phyloP scores from a whole-genome alignment of 2,888 invertebrate species.

The Thelaira solivaga region DNA sequence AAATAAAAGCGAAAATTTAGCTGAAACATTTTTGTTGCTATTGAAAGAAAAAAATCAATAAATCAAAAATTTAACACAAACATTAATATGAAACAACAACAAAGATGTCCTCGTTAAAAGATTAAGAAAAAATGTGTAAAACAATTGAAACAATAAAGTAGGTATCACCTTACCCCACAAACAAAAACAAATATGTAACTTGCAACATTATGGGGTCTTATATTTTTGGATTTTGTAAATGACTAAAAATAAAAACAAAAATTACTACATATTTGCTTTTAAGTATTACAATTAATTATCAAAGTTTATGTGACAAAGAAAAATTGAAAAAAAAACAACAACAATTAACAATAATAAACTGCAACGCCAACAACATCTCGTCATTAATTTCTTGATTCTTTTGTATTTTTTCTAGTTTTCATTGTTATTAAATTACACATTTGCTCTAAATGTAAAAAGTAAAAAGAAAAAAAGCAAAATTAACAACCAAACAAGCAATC shows the following conservation, averaged over 20 bases:
- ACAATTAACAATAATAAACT: background rate
- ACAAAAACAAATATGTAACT: no score
- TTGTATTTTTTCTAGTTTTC: conserved; percentile 12
- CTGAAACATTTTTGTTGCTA: no score
- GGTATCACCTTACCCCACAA: no score
- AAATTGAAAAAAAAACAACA: no score
- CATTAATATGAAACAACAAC: background rate
- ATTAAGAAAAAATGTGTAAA: background rate
- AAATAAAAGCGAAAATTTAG: background rate
- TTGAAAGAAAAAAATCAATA: conserved; percentile 38
- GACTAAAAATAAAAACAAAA: no score
- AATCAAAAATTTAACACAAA: conserved; percentile 17
- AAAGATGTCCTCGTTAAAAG: conserved; percentile 32
- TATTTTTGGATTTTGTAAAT: no score
- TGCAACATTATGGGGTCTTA: no score
- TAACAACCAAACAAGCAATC: background rate
- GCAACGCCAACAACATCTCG: conserved; percentile 35
- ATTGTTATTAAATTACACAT: conserved; percentile 20
- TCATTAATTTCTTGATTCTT: conserved; percentile 27
- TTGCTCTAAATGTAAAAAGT: conserved; percentile 14
- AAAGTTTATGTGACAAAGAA: background rate
- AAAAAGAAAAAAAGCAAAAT: background rate
- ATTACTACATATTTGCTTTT: background rate
- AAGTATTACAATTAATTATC: background rate
- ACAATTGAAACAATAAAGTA: background rate